Evolutionary conservation across 2,797 vertebrate genomes (phyloP).

Genomic region (Allobates femoralis): DNA sequence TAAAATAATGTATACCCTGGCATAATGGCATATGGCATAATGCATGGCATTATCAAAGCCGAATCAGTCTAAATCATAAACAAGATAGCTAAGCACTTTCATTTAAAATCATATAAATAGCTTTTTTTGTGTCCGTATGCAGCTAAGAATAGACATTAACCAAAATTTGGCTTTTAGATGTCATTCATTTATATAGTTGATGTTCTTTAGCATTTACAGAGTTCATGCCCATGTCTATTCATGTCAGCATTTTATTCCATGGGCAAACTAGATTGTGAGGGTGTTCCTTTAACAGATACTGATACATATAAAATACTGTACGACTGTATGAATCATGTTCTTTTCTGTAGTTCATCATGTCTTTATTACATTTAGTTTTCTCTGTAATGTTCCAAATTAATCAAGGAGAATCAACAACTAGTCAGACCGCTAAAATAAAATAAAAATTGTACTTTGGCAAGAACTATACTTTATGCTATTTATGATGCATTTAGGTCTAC

Average conservation of each 20-base stretch:
- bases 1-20: slow-evolving; percentile 33
- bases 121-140: background rate
- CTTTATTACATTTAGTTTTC: background rate
- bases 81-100: background rate
- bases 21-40: slow-evolving; percentile 30
- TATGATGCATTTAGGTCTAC: no score
- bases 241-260: slow-evolving; percentile 1
- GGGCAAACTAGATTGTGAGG: background rate
- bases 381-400: background rate
- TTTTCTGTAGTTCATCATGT: background rate
- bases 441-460: no score
- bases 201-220: background rate
- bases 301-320: background rate
- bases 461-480: no score
- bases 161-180: background rate
- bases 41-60: slow-evolving; percentile 4
- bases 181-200: background rate
- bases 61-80: slow-evolving; percentile 27
- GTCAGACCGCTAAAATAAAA: no score
- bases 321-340: background rate
- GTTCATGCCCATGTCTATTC: background rate
- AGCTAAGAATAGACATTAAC: background rate
- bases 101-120: background rate
- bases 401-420: no score
- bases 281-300: background rate